Evolutionary conservation across 1,140 invertebrate species (phyloP), one percentile per base, ranked within the genome.

Genomic region (Apolygus lucorum): DNA sequence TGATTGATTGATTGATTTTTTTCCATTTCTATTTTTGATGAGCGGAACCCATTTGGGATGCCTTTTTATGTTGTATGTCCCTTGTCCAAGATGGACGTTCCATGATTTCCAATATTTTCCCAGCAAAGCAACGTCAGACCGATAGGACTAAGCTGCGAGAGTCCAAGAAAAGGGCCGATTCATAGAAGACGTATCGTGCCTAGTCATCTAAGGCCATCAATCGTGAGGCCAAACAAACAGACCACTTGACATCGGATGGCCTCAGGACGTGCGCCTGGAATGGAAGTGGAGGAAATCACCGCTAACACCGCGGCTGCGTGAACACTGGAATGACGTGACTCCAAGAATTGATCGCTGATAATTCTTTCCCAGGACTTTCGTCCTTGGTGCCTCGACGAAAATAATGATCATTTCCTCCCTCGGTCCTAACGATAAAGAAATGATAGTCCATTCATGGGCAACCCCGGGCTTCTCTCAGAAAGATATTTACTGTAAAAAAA

Each of bases 371-470:
- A 59, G 54, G 22, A 24, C 22, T 59, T 21, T 22, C 54, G 54
- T 59, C 54, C 11, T 59, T 59, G 54, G 54, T 24, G 22, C 22
- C 22, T 24, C 54, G 54, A 59, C 54, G 22, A 59, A 59, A 59
- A 59, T 59, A 59, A 59, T 59, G 54, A 59, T 59, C 54, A 59
- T 59, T 59, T 59, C 54, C 54, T 59, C 54, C 22, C 54, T 13
- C 8, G 22, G 54, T 24, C 22, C 54, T 59, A 59, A 59, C 54
- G 54, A 59, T 59, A 59, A 59, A 59, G 54, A 59, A 59, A 59
- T 59, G 54, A 59, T 59, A 13, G 22, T 24, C 54, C 54, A 59
- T 59, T 59, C 54, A 59, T 59, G 22, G 54, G 4, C 22, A 59
- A 8, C 54, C 13, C 22, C 11, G 54, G 54, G 11, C 13, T 17